These are phyloP conservation scores for Hermodice carunculata DNA, from an alignment of 2,888 invertebrate genomes.

Conservation along the genomic window DNA sequence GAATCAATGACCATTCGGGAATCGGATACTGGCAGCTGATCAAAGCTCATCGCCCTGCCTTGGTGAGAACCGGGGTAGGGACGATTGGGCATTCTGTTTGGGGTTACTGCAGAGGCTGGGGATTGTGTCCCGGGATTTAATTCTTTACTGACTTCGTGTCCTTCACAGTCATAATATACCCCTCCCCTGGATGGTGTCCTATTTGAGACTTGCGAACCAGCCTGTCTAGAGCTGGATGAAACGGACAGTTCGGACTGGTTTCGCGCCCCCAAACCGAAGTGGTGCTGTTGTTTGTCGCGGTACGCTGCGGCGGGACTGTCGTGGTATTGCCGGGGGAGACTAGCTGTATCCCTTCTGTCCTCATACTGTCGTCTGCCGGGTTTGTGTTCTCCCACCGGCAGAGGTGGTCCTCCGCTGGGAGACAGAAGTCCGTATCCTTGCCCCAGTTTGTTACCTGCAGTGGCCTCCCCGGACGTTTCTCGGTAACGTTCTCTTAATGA, in stretches of 20 bases:
- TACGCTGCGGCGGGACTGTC: background rate
- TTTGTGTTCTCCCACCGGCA: background rate
- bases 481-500: too few relatives aligned
- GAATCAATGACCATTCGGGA: background rate
- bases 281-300: background rate
- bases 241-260: too few relatives aligned
- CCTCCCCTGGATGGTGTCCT: too few relatives aligned
- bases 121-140: background rate
- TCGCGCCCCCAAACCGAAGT: too few relatives aligned
- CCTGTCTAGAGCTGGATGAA: too few relatives aligned
- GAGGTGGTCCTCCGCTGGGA: background rate
- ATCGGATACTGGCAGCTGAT: background rate
- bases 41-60: background rate
- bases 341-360: background rate
- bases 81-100: background rate
- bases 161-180: too few relatives aligned
- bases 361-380: background rate
- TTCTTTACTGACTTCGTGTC: too few relatives aligned
- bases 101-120: background rate
- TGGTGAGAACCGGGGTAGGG: background rate
- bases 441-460: constrained; percentile 21
- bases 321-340: background rate
- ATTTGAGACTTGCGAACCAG: too few relatives aligned
- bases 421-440: constrained; percentile 29
- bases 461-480: too few relatives aligned